Base-by-base conservation (phyloP, 2,888 invertebrate species). In the Agrochola litura region DNA sequence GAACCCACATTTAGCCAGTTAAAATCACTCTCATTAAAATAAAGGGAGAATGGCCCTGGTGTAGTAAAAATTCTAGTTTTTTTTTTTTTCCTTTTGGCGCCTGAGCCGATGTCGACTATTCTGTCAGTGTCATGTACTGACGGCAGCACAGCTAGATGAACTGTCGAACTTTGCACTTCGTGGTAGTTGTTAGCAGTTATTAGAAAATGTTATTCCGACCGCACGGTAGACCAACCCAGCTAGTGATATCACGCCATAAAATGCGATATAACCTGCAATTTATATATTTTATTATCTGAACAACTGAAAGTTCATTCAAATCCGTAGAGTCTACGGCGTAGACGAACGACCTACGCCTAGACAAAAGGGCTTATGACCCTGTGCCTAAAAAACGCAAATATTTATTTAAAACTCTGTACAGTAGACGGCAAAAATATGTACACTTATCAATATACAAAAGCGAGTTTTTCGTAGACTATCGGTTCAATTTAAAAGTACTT, bases 381-480 rank as follows among this genome's bases (percentile, higher is more conserved):
- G 61, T 41, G n/a, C 43, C 68, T 56, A 54, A 46, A 73, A 73
- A 77, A 73, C 63, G 30, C 60, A 46, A 82, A 81, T 79, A 77
- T 71, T 86, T 76, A 77, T 86, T 86, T 79, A 84, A 65, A 86
- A 71, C 37, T 3, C 6, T 12, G n/a, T 64, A 56, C 25, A 30
- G 41, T 73, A n/a, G 5, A 30, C n/a, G 14, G 9, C 37, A 37
- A 8, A 61, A 70, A 73, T 61, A 54, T n/a, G 30, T 43, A 30
- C 19, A 46, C 4, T 8, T 30, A 6, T 2, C n/a, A 46, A 52
- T 54, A 30, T 16, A 22, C 22, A 2, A 41, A 69, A 54, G 16
- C 22, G 5, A 71, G 10, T 46, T 43, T 54, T 6, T 25, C n/a
- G 6, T 43, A 41, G 16, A 25, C 8, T 30, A 46, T 25, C 22